Evolutionary conservation across 2,888 invertebrate species (phyloP).

Genomic region (Agrotis segetum): DNA sequence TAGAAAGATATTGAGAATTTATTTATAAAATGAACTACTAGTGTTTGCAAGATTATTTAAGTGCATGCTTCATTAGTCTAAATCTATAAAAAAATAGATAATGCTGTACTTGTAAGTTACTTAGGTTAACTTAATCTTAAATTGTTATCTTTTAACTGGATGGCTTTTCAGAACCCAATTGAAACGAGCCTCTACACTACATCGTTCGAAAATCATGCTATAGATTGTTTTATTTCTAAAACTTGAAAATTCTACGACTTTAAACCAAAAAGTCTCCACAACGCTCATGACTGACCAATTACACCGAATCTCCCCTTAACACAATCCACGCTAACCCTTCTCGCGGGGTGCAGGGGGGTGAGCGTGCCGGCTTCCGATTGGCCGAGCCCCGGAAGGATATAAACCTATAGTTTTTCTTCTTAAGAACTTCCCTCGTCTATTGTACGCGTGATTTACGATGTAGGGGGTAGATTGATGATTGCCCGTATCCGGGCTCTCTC

Average conservation of each 20-base stretch:
- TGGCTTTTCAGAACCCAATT: background rate
- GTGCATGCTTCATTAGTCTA: too few relatives aligned
- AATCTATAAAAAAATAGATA: too few relatives aligned
- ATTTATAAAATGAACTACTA: too few relatives aligned
- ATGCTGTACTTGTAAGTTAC: background rate
- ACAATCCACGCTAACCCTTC: slow-evolving; percentile 78
- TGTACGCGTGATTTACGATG: slow-evolving; percentile 89
- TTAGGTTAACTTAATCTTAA: background rate
- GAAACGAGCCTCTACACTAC: background rate
- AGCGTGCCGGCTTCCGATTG: slow-evolving; percentile 86
- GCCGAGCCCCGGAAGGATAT: slow-evolving; percentile 90
- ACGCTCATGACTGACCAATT: slow-evolving; percentile 63
- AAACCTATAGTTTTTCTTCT: slow-evolving; percentile 91
- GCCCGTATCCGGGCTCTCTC: slow-evolving; percentile 82
- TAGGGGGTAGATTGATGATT: slow-evolving; percentile 88
- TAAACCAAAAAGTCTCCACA: slow-evolving; percentile 18
- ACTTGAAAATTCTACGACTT: background rate
- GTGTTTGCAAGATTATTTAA: too few relatives aligned
- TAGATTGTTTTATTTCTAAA: background rate
- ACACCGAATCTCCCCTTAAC: slow-evolving; percentile 66
- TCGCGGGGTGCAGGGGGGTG: slow-evolving; percentile 63
- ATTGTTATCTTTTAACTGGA: background rate
- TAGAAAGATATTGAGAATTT: too few relatives aligned
- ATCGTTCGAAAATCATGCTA: background rate
- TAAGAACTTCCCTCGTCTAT: slow-evolving; percentile 90